These are phyloP conservation scores for Philopotamus ludificatus DNA, from an alignment of 1,140 invertebrate species.

Conservation along the genomic window DNA sequence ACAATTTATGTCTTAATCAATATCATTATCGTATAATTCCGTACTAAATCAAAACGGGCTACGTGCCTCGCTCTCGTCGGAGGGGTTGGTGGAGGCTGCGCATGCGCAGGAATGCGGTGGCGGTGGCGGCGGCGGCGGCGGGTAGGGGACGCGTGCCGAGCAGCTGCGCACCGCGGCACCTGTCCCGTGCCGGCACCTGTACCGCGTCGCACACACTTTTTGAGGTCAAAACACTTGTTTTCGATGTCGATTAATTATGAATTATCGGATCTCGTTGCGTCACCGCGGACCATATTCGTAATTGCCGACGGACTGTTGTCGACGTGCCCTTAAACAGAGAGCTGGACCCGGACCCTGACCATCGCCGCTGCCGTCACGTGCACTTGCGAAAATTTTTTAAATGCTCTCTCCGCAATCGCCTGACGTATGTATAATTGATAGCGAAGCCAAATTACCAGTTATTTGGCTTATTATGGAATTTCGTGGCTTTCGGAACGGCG, in stretches of 20 bases:
- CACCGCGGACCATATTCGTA: constrained; percentile 8
- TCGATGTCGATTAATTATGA: constrained; percentile 30
- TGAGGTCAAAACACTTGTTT: constrained; percentile 38
- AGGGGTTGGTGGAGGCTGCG: not conserved
- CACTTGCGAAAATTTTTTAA: not conserved
- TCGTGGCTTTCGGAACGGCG: not conserved
- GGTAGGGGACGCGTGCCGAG: constrained; percentile 38
- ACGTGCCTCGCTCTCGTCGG: not conserved
- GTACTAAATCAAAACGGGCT: no score
- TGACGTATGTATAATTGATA: no score
- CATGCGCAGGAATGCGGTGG: constrained; percentile 5
- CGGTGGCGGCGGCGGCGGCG: not conserved
- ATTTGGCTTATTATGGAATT: not conserved
- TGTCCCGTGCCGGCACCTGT: constrained; percentile 22
- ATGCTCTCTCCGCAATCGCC: not conserved
- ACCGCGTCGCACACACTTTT: constrained; percentile 17
- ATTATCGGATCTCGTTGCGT: constrained; percentile 29
- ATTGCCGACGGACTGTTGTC: constrained; percentile 4
- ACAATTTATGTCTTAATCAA: no score
- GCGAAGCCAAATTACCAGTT: not conserved
- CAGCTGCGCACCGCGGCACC: constrained; percentile 24
- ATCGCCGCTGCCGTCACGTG: no score
- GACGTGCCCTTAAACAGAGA: constrained; percentile 8
- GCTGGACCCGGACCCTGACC: not conserved
- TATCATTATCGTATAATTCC: no score